Evolutionary conservation across 2,797 vertebrate species (phyloP).

Genomic region (Aldrovandia affinis): DNA sequence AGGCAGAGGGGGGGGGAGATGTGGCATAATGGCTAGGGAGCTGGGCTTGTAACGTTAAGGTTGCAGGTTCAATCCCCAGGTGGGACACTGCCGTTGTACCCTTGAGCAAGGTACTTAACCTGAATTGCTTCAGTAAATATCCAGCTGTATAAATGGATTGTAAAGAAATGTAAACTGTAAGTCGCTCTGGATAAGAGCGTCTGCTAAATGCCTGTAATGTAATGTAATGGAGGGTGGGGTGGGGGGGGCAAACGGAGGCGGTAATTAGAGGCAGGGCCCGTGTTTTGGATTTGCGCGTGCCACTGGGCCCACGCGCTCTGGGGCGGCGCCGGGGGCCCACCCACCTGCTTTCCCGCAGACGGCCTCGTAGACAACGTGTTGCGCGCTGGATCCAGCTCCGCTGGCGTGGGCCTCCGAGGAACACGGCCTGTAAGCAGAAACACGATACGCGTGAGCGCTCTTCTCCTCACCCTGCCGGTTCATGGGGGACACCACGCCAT

Average conservation of each 20-base stretch:
- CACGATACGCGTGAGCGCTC: conserved; percentile 41
- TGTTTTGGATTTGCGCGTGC: conserved; percentile 3
- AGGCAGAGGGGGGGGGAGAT: background rate
- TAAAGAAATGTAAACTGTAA: no score
- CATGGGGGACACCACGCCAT: background rate
- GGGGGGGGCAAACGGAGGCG: background rate
- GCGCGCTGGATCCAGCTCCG: conserved; percentile 67
- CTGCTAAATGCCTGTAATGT: no score
- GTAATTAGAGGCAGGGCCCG: background rate
- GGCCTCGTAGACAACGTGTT: conserved; percentile 72
- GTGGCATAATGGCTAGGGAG: no score
- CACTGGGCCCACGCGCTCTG: background rate
- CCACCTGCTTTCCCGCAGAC: conserved; percentile 81
- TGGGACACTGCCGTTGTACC: no score
- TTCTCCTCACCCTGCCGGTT: conserved; percentile 30
- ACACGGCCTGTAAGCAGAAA: conserved; percentile 76
- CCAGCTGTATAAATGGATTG: no score
- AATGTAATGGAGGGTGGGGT: no score
- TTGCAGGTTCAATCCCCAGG: no score
- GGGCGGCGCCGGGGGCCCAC: conserved; percentile 48
- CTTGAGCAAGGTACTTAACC: no score
- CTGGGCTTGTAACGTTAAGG: no score
- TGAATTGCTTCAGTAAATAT: no score
- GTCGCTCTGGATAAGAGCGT: no score
- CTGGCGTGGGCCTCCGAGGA: conserved; percentile 74